A percentile compares a stretch with the other conserved stretches of the same genome.
These are phyloP conservation scores for Arizona elegans DNA, from an alignment of 2,113 vertebrate genomes.

Conservation along the genomic window DNA sequence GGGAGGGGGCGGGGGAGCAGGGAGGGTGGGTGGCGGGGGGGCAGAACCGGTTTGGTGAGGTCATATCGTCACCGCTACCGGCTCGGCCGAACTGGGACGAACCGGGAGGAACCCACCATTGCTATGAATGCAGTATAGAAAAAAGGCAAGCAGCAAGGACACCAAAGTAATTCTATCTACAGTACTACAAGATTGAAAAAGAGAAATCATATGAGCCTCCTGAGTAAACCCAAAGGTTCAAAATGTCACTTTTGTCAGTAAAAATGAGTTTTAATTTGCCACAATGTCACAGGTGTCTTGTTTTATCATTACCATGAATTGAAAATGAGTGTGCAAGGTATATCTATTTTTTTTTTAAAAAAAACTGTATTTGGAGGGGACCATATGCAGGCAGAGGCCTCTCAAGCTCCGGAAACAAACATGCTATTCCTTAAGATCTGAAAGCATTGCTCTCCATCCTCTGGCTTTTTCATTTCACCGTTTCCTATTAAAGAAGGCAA, in stretches of 20 bases:
- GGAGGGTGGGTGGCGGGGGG: too few species aligned
- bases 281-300: background rate
- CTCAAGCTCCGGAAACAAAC: conserved; percentile 20
- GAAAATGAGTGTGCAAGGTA: background rate
- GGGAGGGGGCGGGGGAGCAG: too few species aligned
- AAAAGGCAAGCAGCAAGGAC: background rate
- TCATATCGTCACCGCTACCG: too few species aligned
- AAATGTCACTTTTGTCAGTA: background rate
- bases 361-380: background rate
- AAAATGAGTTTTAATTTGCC: background rate
- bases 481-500: conserved; percentile 41
- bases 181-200: background rate
- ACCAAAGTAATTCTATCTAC: background rate
- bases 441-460: conserved; percentile 25
- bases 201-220: background rate
- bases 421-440: conserved; percentile 9
- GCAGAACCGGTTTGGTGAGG: too few species aligned
- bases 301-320: background rate
- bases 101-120: too few species aligned
- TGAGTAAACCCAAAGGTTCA: background rate
- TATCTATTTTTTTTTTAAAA: background rate
- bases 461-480: conserved; percentile 37
- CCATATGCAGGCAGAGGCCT: conserved; percentile 11
- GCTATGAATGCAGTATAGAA: background rate
- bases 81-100: too few species aligned